Base-by-base conservation (phyloP, 2,797 vertebrate genomes). In the Dendrocincla tyrannina region DNA sequence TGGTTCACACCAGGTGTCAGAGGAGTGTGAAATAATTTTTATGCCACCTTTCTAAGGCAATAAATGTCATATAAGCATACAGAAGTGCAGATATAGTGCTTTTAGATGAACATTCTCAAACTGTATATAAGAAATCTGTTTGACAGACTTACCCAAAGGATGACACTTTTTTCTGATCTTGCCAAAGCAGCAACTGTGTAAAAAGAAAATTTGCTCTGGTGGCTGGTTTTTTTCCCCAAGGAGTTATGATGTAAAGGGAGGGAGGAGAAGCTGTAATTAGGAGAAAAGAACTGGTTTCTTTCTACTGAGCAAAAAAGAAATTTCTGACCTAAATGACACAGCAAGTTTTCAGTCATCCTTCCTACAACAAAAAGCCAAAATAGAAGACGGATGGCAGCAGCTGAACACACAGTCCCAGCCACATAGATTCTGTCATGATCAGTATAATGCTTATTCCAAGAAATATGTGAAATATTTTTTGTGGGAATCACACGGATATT, bases 141-240 rank as follows among this genome's bases (percentile, higher is more conserved):
- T 95, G 90, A 93, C 85, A 82, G 93, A 93, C 83, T 80, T 92
- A 92, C 85, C 90, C 73, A 91, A 73, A 88, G 87, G 92, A 95
- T 79, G 96, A 91, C 94, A 80, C 88, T 95, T 97, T 89, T 87
- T 97, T 96, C 91, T 98, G 96, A 95, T 98, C 97, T 97, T 97
- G 95, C 94, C 91, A 85, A 92, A 96, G 95, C 86, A 91, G 75
- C 52, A 91, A 91, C 91, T 73, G 41, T 88, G 52, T 77, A 95
- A 89, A 95, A 93, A 81, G 76, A 78, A 92, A 95, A 91, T 91
- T 96, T 73, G 77, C 89, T 87, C 67, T 82, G 37, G 79, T 86
- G 63, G 88, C 78, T 76, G 58, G 2, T 2, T 58, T 77, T 90
- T 67, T 89, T 22, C 11, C 32, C 32, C 23, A 53, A 63, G 81